Conservation (phyloP, 2,888 invertebrate genomes). For the Thera obeliscata region DNA sequence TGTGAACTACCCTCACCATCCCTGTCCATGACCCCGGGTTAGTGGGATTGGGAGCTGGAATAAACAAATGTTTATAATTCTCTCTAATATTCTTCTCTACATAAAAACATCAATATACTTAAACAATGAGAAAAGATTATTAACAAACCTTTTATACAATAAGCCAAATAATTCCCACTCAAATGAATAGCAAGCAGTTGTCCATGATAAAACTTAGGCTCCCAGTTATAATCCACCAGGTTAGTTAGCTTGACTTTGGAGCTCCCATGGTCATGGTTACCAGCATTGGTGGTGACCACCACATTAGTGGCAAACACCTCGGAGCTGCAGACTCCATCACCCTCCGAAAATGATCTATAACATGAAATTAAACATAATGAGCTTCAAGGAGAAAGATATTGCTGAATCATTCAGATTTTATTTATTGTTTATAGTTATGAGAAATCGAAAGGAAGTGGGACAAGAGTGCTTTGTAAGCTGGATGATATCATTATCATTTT, state of each 20-base stretch:
- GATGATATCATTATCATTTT: constrained; percentile 15
- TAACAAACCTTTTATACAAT: constrained; percentile 92
- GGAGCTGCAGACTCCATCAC: constrained; percentile 84
- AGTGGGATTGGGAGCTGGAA: constrained; percentile 67
- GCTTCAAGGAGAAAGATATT: neutral
- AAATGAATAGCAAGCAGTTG: constrained; percentile 95
- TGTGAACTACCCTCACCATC: constrained; percentile 93
- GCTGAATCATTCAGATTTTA: constrained; percentile 6
- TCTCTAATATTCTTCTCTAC: too few relatives aligned
- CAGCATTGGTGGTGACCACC: constrained; percentile 88
- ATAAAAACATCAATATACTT: neutral
- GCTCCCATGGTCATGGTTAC: constrained; percentile 91
- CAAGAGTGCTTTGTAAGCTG: constrained; percentile 22
- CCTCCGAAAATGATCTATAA: constrained; percentile 84
- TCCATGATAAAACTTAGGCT: constrained; percentile 93
- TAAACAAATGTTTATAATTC: neutral
- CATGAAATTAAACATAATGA: neutral
- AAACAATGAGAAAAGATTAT: neutral
- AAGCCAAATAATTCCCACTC: constrained; percentile 93
- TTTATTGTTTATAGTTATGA: constrained; percentile 2
- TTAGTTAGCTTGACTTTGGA: constrained; percentile 96
- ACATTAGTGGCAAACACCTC: constrained; percentile 86
- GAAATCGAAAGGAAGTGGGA: constrained; percentile 16
- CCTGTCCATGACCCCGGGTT: constrained; percentile 83
- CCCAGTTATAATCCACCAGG: constrained; percentile 97